A percentile compares a stretch with the other conserved stretches of the same genome.
Evolutionary conservation across 1,140 invertebrate species (phyloP).

Genomic region (Drosophila nasuta): DNA sequence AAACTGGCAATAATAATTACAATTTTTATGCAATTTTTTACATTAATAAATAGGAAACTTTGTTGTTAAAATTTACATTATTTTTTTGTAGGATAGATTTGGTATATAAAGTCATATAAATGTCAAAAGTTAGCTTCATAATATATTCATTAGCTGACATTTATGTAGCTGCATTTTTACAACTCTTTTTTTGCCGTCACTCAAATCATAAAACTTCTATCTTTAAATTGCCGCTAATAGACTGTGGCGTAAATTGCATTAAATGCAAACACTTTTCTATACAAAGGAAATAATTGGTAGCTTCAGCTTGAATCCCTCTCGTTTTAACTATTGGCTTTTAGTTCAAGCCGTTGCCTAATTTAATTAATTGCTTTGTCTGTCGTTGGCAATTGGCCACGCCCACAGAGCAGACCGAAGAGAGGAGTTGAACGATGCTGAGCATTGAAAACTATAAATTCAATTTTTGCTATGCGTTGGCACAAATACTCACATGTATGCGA

Average conservation of each 20-base stretch:
- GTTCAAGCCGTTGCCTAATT: constrained; percentile 60
- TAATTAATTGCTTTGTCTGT: constrained; percentile 80
- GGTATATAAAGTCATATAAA: no score
- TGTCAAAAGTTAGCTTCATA: no score
- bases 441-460: constrained; percentile 77
- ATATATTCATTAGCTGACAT: no score
- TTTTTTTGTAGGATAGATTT: no score
- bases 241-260: constrained; percentile 1
- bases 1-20: no score
- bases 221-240: not conserved
- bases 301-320: not conserved
- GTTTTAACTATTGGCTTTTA: constrained; percentile 54
- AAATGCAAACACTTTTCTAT: not conserved
- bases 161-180: not conserved
- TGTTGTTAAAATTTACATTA: no score
- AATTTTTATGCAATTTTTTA: no score
- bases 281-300: not conserved
- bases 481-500: constrained; percentile 1
- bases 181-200: not conserved
- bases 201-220: not conserved
- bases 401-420: not conserved
- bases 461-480: constrained; percentile 71
- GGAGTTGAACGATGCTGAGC: not conserved
- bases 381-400: constrained; percentile 69
- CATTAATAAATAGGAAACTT: no score